Conservation (phyloP, 2,113 vertebrate species). For the Zingel zingel region DNA sequence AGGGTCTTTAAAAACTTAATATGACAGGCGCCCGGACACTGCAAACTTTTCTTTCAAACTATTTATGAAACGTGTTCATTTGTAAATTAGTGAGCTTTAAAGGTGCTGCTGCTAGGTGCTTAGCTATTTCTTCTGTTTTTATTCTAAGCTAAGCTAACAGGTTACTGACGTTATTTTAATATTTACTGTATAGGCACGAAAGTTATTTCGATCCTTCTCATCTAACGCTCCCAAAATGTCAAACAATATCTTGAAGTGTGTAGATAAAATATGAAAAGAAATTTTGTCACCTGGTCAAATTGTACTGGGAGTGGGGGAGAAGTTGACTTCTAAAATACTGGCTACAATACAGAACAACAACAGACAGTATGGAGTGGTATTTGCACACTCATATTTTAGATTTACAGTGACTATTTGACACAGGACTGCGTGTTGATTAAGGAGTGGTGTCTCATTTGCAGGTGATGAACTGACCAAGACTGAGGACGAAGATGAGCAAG, state of each 20-base stretch:
- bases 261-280: background rate
- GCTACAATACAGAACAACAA: background rate
- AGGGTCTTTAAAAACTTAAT: background rate
- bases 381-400: background rate
- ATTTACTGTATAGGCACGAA: too few species aligned
- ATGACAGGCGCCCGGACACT: background rate
- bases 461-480: slow-evolving; percentile 97
- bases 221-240: too few species aligned
- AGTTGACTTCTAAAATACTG: background rate
- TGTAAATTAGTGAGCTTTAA: too few species aligned
- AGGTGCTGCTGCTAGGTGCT: too few species aligned
- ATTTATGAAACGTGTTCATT: too few species aligned
- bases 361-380: background rate
- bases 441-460: slow-evolving; percentile 70
- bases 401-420: background rate
- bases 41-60: background rate
- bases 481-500: slow-evolving; percentile 97
- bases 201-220: too few species aligned
- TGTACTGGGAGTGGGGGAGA: background rate
- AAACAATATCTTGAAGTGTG: too few species aligned
- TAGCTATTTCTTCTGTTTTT: too few species aligned
- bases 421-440: slow-evolving; percentile 6
- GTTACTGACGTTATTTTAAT: too few species aligned
- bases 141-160: too few species aligned
- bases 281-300: background rate